Evolutionary conservation across 2,797 vertebrate genomes (phyloP).

Genomic region (Brotula barbata): DNA sequence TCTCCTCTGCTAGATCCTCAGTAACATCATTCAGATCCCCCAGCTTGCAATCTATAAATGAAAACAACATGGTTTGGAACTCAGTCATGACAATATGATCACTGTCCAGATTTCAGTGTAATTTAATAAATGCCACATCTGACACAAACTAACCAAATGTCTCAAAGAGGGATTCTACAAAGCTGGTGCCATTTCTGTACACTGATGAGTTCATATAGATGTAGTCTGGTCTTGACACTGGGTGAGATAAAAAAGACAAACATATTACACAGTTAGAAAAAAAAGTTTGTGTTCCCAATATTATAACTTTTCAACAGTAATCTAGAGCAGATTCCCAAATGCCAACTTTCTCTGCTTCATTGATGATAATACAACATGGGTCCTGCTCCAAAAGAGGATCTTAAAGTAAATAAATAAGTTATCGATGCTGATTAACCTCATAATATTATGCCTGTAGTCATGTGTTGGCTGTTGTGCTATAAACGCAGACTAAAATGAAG

Average conservation of each 20-base stretch:
- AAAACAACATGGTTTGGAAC: constrained; percentile 6
- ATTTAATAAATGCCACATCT: not conserved
- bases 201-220: constrained; percentile 92
- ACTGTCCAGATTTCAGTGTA: not conserved
- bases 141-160: constrained; percentile 84
- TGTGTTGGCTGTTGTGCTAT: too few relatives aligned
- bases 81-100: too few relatives aligned
- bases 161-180: constrained; percentile 97
- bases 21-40: constrained; percentile 87
- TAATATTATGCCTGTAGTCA: too few relatives aligned
- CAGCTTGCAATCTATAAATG: constrained; percentile 86
- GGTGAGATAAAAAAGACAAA: constrained; percentile 11
- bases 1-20: constrained; percentile 84
- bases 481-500: too few relatives aligned
- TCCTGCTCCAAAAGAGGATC: too few relatives aligned
- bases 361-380: too few relatives aligned
- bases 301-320: not conserved
- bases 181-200: constrained; percentile 95
- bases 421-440: too few relatives aligned
- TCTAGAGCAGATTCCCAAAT: too few relatives aligned
- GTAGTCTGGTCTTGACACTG: constrained; percentile 87
- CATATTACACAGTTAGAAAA: too few relatives aligned
- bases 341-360: too few relatives aligned
- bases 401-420: too few relatives aligned
- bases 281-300: not conserved